Percentiles rank a stretch among this genome's conserved stretches.
phyloP scores from a whole-genome alignment of 2,113 vertebrate genomes.

The Hippocampus zosterae region DNA sequence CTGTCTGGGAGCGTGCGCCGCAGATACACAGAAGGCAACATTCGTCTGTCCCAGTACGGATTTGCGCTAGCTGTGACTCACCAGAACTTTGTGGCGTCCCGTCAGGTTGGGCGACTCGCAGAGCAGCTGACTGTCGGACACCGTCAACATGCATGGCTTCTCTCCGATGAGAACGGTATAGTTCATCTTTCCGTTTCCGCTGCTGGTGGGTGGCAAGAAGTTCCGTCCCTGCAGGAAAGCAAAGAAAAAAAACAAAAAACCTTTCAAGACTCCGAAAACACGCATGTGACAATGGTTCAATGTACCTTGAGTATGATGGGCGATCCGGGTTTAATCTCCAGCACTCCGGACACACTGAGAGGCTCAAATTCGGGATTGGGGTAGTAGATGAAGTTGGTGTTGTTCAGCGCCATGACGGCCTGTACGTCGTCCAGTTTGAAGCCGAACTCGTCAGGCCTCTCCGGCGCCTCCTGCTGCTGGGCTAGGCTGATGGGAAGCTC shows the following conservation, averaged over 20 bases:
- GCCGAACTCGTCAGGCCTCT: constrained; percentile 91
- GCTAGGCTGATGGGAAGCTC: constrained; percentile 78
- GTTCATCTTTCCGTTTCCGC: constrained; percentile 91
- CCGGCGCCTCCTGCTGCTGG: constrained; percentile 77
- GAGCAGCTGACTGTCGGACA: constrained; percentile 93
- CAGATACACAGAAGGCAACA: constrained; percentile 34
- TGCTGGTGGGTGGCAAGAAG: constrained; percentile 86
- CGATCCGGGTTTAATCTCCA: constrained; percentile 95
- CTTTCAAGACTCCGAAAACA: not conserved
- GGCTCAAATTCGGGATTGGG: constrained; percentile 93
- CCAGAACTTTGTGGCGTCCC: constrained; percentile 94
- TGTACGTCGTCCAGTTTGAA: constrained; percentile 94
- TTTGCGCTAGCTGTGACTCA: constrained; percentile 63
- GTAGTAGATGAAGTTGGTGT: constrained; percentile 91
- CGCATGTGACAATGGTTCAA: not conserved
- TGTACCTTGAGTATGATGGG: constrained; percentile 94
- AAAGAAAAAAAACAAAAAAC: not conserved
- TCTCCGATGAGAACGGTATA: constrained; percentile 94
- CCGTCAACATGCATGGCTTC: constrained; percentile 87
- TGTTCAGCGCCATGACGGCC: constrained; percentile 87
- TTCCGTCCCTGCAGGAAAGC: constrained; percentile 81
- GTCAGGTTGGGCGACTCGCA: constrained; percentile 95
- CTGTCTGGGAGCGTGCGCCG: constrained; percentile 29
- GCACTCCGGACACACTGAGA: constrained; percentile 83
- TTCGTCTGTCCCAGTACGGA: constrained; percentile 20